A percentile compares a stretch with the other conserved stretches of the same genome.
phyloP scores from a whole-genome alignment of 1,140 invertebrate species.

The Pogonomyrmex californicus region DNA sequence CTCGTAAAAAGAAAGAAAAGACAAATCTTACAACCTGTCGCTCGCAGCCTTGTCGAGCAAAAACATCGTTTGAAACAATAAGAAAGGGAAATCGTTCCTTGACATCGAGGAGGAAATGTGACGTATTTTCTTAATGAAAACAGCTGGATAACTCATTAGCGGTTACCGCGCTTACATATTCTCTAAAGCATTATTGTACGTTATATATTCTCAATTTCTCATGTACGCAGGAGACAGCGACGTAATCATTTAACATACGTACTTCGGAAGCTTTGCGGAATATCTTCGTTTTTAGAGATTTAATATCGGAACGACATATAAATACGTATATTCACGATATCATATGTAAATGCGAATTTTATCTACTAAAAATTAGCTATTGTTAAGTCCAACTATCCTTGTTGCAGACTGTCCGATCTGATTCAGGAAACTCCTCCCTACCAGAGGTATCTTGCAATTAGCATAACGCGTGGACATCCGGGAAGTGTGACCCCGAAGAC shows the following conservation, averaged over 20 bases:
- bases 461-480: conserved; percentile 74
- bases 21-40: background rate
- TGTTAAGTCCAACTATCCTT: background rate
- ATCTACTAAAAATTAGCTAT: background rate
- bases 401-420: background rate
- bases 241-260: background rate
- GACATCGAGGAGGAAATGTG: background rate
- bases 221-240: background rate
- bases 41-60: background rate
- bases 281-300: background rate
- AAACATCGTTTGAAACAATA: background rate
- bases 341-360: background rate
- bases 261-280: background rate
- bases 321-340: background rate
- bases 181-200: background rate
- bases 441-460: conserved; percentile 52
- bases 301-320: background rate
- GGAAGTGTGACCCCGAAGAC: conserved; percentile 81
- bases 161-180: background rate
- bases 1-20: background rate
- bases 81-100: background rate
- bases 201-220: background rate
- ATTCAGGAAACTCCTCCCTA: conserved; percentile 10
- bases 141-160: background rate
- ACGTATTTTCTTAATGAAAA: background rate